Evolutionary conservation across 2,797 vertebrate genomes (phyloP).

Genomic region (Staurois parvus): DNA sequence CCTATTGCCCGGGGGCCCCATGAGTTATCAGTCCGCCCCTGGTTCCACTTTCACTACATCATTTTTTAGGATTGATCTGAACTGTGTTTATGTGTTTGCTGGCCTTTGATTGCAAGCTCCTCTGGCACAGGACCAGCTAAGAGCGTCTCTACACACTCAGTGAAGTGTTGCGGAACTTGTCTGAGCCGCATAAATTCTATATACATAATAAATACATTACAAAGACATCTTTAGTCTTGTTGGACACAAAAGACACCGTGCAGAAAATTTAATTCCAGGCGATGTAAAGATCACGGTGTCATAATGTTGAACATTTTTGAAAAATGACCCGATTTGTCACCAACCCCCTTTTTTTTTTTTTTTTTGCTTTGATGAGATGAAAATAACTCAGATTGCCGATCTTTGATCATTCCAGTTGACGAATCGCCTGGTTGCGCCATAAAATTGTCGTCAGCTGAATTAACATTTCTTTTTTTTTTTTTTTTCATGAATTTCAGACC

Average conservation of each 20-base stretch:
- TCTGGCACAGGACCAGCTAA: too few relatives aligned
- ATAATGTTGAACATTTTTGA: neutral
- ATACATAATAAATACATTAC: neutral
- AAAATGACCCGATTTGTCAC: neutral
- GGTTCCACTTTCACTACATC: too few relatives aligned
- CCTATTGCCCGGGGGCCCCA: too few relatives aligned
- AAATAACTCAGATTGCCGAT: neutral
- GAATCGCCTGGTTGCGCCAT: neutral
- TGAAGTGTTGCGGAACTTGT: too few relatives aligned
- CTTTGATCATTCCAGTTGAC: constrained; percentile 6
- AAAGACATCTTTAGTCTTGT: neutral
- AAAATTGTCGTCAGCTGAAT: constrained; percentile 20
- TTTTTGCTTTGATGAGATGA: neutral
- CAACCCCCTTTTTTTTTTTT: neutral
- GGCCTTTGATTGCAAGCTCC: too few relatives aligned
- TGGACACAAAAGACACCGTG: neutral
- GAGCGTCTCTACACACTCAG: too few relatives aligned
- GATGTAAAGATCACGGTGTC: neutral
- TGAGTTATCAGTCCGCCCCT: too few relatives aligned
- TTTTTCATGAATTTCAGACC: neutral
- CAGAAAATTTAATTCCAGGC: neutral
- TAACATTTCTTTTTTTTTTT: neutral
- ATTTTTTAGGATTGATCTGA: too few relatives aligned
- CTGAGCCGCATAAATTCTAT: too few relatives aligned
- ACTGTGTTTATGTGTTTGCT: too few relatives aligned